Conservation (phyloP, 1,140 invertebrate species). For the Thaumetopoea pityocampa region DNA sequence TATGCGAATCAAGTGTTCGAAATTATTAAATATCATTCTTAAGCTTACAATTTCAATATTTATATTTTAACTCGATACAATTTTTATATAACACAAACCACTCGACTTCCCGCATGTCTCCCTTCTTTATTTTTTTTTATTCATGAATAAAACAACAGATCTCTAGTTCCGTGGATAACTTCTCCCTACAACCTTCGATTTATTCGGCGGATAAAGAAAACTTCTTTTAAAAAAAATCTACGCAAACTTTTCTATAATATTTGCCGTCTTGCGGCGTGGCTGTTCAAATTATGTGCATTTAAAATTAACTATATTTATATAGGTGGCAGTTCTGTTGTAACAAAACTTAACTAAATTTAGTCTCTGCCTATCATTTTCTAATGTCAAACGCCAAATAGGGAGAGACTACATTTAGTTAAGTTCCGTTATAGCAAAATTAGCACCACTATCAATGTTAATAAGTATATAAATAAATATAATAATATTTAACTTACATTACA, state of each 20-base stretch:
- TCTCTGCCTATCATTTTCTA: too few species aligned
- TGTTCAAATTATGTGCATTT: slow-evolving; percentile 63
- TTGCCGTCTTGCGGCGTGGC: slow-evolving; percentile 58
- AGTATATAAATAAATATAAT: too few species aligned
- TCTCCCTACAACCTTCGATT: slow-evolving; percentile 73
- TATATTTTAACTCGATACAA: neutral
- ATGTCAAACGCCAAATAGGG: too few species aligned
- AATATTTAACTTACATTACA: too few species aligned
- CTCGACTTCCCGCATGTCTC: slow-evolving; percentile 57
- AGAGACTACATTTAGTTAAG: too few species aligned
- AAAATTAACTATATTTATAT: slow-evolving; percentile 54
- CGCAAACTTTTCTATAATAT: slow-evolving; percentile 70
- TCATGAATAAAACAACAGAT: slow-evolving; percentile 76
- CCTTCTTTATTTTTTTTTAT: slow-evolving; percentile 71
- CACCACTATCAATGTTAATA: too few species aligned
- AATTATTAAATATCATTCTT: too few species aligned
- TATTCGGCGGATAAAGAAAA: slow-evolving; percentile 73
- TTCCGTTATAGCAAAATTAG: too few species aligned
- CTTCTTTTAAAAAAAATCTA: slow-evolving; percentile 72
- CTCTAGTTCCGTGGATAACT: slow-evolving; percentile 63
- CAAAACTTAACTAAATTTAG: too few species aligned
- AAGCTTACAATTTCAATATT: slow-evolving; percentile 6
- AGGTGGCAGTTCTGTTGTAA: too few species aligned
- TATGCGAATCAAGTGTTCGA: too few species aligned
- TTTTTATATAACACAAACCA: slow-evolving; percentile 23